Conservation (phyloP, 1,140 invertebrate species). For the Lordiphosa collinella region DNA sequence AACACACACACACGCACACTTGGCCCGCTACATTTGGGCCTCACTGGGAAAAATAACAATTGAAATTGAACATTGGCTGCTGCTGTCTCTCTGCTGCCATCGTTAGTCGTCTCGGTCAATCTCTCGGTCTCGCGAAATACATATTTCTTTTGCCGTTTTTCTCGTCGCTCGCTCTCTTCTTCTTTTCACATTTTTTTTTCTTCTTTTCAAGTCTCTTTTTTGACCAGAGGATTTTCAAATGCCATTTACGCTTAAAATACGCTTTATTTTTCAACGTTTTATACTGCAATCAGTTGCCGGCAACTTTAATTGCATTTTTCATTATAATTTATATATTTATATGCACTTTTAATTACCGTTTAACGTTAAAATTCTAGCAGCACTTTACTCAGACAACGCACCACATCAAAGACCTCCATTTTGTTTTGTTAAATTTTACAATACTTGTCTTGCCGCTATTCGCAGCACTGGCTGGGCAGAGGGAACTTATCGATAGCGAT, state of each 20-base stretch:
- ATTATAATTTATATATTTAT: conserved; percentile 48
- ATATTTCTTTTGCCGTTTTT: conserved; percentile 73
- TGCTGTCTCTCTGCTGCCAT: conserved; percentile 23
- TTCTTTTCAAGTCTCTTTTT: conserved; percentile 65
- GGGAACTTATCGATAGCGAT: too few species aligned
- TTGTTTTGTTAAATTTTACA: conserved; percentile 56
- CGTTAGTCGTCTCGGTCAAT: conserved; percentile 7
- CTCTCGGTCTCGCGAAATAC: conserved; percentile 73
- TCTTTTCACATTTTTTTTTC: conserved; percentile 67
- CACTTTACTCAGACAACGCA: conserved; percentile 73
- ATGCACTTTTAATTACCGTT: conserved; percentile 71
- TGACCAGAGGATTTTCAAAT: conserved; percentile 48
- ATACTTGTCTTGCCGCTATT: not conserved
- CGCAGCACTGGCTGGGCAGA: not conserved
- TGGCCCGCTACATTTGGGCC: conserved; percentile 2
- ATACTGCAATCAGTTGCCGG: conserved; percentile 42
- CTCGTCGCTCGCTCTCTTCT: conserved; percentile 70
- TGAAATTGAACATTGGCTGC: conserved; percentile 65
- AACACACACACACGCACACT: conserved; percentile 33
- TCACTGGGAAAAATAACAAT: conserved; percentile 55
- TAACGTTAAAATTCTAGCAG: conserved; percentile 72
- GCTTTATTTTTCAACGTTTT: conserved; percentile 39
- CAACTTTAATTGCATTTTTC: conserved; percentile 45
- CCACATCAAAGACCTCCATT: conserved; percentile 79
- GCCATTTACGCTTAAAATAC: conserved; percentile 62